Evolutionary conservation across 2,113 vertebrate genomes (phyloP), one percentile per base, ranked within the genome.

Genomic region (Pseudorectes ferrugineus): DNA sequence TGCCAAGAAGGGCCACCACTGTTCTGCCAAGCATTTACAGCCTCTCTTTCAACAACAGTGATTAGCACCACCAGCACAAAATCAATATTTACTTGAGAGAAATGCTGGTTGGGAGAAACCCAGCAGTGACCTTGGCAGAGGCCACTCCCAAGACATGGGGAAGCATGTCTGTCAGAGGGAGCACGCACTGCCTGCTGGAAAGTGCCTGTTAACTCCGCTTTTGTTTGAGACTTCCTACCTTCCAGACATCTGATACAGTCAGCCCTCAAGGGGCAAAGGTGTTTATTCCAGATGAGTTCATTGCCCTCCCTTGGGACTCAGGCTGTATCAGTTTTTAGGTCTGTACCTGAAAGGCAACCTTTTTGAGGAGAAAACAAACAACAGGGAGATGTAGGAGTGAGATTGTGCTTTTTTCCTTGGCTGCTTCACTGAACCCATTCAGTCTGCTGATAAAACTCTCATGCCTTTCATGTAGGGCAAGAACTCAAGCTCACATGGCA

Each of bases 51-150:
- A 94, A 95, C 87, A 91, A 49, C 43, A 52, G 66, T 81, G 84
- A 82, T 95, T 96, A 96, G 94, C 81, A 77, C 55, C 78, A 73
- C 55, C 88, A 94, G 93, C 97, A 97, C 79, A 95, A 97, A 97
- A 97, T 97, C 96, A 97, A 93, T 97, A 95, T 62, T 71, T 92
- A 71, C 89, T 93, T 85, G 36, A 95, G 58, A 95, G 57, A 80
- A 93, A 95, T 12, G 45, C 35, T 88, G 81, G 79, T 90, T 94
- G 93, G 93, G 77, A 94, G 76, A 90, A 97, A 94, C 48, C 67
- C 75, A 86, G 46, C 62, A 78, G 67, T 52, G 92, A 82, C 95
- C 88, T 88, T 87, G 71, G 86, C 72, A 78, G 51, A 73, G 54
- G 72, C 89, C 75, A 55, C 63, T 79, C 46, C 49, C 67, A 80